A percentile compares a stretch with the other conserved stretches of the same genome.
Evolutionary conservation across 1,140 invertebrate genomes (phyloP).

Genomic region (Asbolus verrucosus): DNA sequence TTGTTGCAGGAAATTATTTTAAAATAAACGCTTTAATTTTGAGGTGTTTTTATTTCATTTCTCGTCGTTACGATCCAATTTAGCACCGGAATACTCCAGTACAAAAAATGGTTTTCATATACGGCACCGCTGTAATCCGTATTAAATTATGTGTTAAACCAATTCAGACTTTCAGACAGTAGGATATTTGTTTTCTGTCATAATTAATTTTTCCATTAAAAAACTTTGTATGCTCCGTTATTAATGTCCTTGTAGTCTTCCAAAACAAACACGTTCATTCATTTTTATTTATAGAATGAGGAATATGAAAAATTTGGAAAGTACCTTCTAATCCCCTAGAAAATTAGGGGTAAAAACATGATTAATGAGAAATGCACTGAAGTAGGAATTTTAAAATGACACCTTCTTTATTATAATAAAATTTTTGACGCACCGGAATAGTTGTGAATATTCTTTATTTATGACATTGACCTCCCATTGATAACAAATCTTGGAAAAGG

Average conservation of each 20-base stretch:
- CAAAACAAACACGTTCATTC: slow-evolving; percentile 36
- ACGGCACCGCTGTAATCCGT: slow-evolving; percentile 43
- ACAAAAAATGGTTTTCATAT: slow-evolving; percentile 30
- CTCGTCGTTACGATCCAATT: slow-evolving; percentile 33
- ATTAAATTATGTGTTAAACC: slow-evolving; percentile 50
- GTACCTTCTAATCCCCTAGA: slow-evolving; percentile 16
- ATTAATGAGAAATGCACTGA: background rate
- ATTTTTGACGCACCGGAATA: too few relatives aligned
- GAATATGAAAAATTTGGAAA: slow-evolving; percentile 24
- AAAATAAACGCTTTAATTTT: slow-evolving; percentile 31
- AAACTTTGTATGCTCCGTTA: slow-evolving; percentile 31
- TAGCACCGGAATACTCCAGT: slow-evolving; percentile 35
- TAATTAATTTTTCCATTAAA: slow-evolving; percentile 48
- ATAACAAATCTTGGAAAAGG: too few relatives aligned
- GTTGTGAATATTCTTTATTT: too few relatives aligned
- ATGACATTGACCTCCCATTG: too few relatives aligned
- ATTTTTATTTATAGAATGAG: slow-evolving; percentile 24
- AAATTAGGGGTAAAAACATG: slow-evolving; percentile 29
- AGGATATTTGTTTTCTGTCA: slow-evolving; percentile 45
- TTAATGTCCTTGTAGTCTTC: slow-evolving; percentile 33
- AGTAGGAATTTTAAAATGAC: slow-evolving; percentile 10
- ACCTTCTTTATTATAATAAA: slow-evolving; percentile 29
- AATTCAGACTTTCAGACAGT: slow-evolving; percentile 47
- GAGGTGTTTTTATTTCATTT: slow-evolving; percentile 33
- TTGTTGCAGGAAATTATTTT: slow-evolving; percentile 22